Evolutionary conservation across 2,113 vertebrate genomes (phyloP).

Genomic region (Ophthalmolycus amberensis): DNA sequence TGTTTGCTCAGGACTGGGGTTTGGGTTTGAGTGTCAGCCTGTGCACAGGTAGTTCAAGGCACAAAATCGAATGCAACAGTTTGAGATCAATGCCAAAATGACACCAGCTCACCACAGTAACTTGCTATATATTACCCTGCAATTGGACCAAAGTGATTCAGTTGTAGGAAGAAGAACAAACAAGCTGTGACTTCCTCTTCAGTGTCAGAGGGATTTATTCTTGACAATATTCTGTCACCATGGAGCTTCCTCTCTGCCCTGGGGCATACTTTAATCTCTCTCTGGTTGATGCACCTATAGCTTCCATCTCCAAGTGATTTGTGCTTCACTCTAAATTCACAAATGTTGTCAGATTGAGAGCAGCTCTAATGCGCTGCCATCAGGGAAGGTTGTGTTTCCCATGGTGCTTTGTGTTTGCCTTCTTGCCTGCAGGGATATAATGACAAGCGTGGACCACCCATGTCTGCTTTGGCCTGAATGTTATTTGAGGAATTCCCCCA

Average conservation of each 20-base stretch:
- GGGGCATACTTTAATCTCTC: conserved; percentile 32
- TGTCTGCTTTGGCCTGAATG: conserved; percentile 70
- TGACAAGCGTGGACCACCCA: conserved; percentile 83
- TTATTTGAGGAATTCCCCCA: conserved; percentile 71
- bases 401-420: conserved; percentile 77
- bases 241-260: conserved; percentile 15
- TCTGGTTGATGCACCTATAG: conserved; percentile 17
- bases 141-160: conserved; percentile 26
- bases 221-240: conserved; percentile 21
- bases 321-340: conserved; percentile 50
- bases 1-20: conserved; percentile 68
- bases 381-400: conserved; percentile 65
- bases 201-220: conserved; percentile 49
- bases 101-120: conserved; percentile 39
- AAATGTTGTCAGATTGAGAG: conserved; percentile 59
- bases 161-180: conserved; percentile 49
- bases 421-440: conserved; percentile 73
- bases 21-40: conserved; percentile 23
- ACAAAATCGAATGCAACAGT: conserved; percentile 37
- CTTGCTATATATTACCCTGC: conserved; percentile 41
- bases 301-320: conserved; percentile 45
- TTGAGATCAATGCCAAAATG: conserved; percentile 18
- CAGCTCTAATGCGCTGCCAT: conserved; percentile 53
- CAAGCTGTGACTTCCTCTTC: conserved; percentile 47
- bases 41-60: conserved; percentile 35